Evolutionary conservation across 2,113 vertebrate genomes (phyloP).

Genomic region (Litocranius walleri): DNA sequence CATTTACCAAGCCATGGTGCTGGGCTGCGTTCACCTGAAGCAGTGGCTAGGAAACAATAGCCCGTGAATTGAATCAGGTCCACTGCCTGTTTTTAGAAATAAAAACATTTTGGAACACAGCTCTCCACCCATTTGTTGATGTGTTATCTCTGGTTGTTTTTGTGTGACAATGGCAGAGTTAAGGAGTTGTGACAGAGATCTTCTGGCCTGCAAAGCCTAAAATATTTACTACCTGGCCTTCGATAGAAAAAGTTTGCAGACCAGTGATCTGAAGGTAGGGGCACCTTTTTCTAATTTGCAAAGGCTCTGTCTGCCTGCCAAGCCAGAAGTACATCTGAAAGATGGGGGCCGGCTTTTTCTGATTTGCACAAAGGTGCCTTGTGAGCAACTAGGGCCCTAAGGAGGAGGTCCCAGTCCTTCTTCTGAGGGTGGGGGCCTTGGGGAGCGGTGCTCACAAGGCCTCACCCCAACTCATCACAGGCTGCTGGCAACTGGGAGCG

Average conservation of each 20-base stretch:
- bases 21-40: not conserved
- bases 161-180: not conserved
- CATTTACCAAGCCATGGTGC: not conserved
- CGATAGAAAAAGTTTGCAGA: not conserved
- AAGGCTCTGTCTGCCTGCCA: conserved; percentile 20
- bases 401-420: not conserved
- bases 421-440: not conserved
- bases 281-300: conserved; percentile 55
- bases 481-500: not conserved
- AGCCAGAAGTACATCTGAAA: not conserved
- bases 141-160: not conserved
- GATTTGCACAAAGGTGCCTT: not conserved
- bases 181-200: not conserved
- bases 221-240: not conserved
- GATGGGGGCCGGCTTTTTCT: not conserved
- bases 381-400: not conserved
- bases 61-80: not conserved
- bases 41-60: not conserved
- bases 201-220: not conserved
- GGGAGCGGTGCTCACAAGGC: not conserved
- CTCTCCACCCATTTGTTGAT: not conserved
- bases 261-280: not conserved
- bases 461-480: fast-evolving
- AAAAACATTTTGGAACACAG: not conserved
- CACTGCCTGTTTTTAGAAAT: not conserved